Evolutionary conservation across 2,888 invertebrate species (phyloP).

Genomic region (Tenthredo distinguenda): DNA sequence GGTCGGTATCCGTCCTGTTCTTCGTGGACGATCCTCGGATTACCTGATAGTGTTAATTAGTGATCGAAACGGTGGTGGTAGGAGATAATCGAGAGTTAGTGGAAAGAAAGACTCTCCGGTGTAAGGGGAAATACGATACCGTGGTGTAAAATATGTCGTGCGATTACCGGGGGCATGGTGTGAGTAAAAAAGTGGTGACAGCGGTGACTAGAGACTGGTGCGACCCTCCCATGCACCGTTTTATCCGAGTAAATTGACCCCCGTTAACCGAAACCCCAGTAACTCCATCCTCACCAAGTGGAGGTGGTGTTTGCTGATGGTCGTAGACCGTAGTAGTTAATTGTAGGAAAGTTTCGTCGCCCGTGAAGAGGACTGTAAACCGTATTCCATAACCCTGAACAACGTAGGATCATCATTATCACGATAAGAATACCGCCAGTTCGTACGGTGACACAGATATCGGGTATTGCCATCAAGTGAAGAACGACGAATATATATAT

Average conservation of each 20-base stretch:
- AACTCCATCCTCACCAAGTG: background rate
- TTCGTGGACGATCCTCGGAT: slow-evolving; percentile 19
- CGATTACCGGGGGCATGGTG: background rate
- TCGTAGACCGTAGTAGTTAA: slow-evolving; percentile 33
- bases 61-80: background rate
- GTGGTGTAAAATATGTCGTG: slow-evolving; percentile 26
- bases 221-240: slow-evolving; percentile 31
- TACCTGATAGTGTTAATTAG: slow-evolving; percentile 3
- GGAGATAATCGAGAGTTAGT: background rate
- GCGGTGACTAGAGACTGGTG: slow-evolving; percentile 34
- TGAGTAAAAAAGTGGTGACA: slow-evolving; percentile 13
- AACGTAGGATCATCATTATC: background rate
- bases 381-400: background rate
- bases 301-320: slow-evolving; percentile 31
- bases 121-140: background rate
- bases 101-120: background rate
- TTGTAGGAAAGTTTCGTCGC: slow-evolving; percentile 6
- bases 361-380: background rate
- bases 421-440: background rate
- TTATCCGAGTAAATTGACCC: slow-evolving; percentile 27
- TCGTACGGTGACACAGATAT: background rate
- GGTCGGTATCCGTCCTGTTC: background rate
- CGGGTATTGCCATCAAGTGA: background rate
- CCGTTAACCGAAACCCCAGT: slow-evolving; percentile 11
- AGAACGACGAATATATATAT: background rate